phyloP scores from a whole-genome alignment of 1,140 invertebrate genomes.

The Daktulosphaira vitifoliae region DNA sequence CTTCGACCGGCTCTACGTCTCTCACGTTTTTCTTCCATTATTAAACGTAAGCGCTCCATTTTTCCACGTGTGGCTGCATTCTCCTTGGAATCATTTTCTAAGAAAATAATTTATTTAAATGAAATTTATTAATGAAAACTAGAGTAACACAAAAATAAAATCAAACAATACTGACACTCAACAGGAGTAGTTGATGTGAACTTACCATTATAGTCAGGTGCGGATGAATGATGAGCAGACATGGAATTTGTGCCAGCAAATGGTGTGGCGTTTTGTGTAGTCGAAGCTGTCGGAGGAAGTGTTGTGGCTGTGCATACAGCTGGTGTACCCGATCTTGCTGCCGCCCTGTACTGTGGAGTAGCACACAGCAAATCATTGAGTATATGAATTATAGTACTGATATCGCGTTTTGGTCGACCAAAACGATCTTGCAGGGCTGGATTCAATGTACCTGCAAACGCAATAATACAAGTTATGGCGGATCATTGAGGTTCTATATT shows the following conservation, averaged over 20 bases:
- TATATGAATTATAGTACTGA: conserved; percentile 91
- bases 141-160: not conserved
- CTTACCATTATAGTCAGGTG: not conserved
- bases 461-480: not conserved
- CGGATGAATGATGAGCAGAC: not conserved
- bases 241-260: not conserved
- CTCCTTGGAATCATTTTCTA: conserved; percentile 46
- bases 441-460: conserved; percentile 68
- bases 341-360: conserved; percentile 54
- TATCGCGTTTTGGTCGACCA: conserved; percentile 81
- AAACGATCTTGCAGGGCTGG: conserved; percentile 85
- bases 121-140: not conserved
- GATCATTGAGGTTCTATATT: too few relatives aligned
- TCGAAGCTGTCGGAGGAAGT: conserved; percentile 9
- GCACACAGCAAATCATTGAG: conserved; percentile 86
- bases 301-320: conserved; percentile 25
- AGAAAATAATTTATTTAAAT: not conserved
- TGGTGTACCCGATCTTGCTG: conserved; percentile 39
- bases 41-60: conserved; percentile 70
- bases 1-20: conserved; percentile 68
- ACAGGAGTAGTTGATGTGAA: not conserved
- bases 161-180: not conserved
- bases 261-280: conserved; percentile 13
- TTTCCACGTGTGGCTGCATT: conserved; percentile 75
- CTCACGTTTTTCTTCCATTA: conserved; percentile 79